phyloP scores from a whole-genome alignment of 2,888 invertebrate species.

The Xiphydria camelus region DNA sequence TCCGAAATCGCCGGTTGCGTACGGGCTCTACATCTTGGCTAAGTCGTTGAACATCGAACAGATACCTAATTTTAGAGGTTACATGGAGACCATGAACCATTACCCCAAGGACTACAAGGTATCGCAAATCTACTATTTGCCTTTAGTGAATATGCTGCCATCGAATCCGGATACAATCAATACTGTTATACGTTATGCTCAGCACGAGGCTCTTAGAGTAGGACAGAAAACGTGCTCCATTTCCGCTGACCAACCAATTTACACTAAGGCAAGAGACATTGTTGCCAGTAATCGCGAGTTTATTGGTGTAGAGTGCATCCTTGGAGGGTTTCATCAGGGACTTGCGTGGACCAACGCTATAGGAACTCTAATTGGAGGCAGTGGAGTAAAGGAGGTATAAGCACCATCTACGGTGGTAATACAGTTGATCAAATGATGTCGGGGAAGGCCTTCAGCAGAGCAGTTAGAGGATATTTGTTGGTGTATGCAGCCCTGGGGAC shows the following conservation, averaged over 20 bases:
- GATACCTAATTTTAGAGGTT: too few relatives aligned
- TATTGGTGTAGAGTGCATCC: constrained; percentile 7
- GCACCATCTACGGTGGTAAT: constrained; percentile 18
- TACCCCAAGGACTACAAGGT: not conserved
- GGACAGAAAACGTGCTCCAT: constrained; percentile 21
- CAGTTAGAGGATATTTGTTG: constrained; percentile 24
- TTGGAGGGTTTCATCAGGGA: constrained; percentile 28
- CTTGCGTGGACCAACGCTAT: constrained; percentile 23
- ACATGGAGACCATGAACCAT: too few relatives aligned
- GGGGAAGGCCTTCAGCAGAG: constrained; percentile 25
- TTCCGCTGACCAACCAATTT: constrained; percentile 29
- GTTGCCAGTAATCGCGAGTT: constrained; percentile 3
- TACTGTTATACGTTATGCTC: constrained; percentile 14
- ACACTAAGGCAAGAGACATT: constrained; percentile 23
- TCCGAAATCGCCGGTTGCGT: too few relatives aligned
- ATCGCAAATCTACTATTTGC: constrained; percentile 1
- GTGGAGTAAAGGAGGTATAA: constrained; percentile 22
- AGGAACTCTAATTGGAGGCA: constrained; percentile 24
- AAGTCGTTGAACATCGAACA: too few relatives aligned
- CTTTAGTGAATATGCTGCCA: constrained; percentile 10
- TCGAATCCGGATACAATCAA: constrained; percentile 12
- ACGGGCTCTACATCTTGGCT: too few relatives aligned
- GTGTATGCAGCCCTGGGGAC: constrained; percentile 6
- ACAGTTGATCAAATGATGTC: constrained; percentile 21
- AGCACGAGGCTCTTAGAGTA: not conserved